Percentiles rank a stretch among this genome's conserved stretches.
These are phyloP conservation scores for Hippasteria phrygiana DNA, from an alignment of 53 echinoderm and acorn worm genomes.

Conservation along the genomic window DNA sequence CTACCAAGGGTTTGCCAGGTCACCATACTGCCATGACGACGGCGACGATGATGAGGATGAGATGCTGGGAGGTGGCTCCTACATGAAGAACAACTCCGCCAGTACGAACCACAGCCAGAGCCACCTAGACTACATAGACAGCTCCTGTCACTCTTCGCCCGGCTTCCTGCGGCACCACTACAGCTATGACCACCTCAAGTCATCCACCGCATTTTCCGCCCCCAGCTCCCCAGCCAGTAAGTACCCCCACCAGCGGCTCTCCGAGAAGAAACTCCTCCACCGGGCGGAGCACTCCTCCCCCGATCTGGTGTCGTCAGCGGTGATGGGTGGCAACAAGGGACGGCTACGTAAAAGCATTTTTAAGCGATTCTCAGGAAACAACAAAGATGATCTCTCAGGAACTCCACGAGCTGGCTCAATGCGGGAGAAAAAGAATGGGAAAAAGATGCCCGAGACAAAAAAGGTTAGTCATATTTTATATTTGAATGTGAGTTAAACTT, in stretches of 20 bases:
- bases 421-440: constrained; percentile 46
- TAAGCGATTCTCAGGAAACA: constrained; percentile 82
- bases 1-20: constrained; percentile 21
- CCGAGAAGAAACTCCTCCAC: constrained; percentile 38
- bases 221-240: constrained; percentile 37
- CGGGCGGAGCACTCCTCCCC: constrained; percentile 59
- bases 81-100: background rate
- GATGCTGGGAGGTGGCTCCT: background rate
- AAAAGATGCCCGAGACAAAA: constrained; percentile 26
- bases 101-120: constrained; percentile 24
- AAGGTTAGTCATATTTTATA: constrained; percentile 34
- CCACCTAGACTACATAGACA: background rate
- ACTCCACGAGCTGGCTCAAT: constrained; percentile 38
- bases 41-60: constrained; percentile 4
- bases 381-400: constrained; percentile 60
- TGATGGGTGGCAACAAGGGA: constrained; percentile 4
- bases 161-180: constrained; percentile 49
- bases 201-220: constrained; percentile 43
- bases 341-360: constrained; percentile 78
- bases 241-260: constrained; percentile 43
- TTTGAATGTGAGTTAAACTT: too few species aligned
- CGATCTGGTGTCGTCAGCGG: constrained; percentile 51
- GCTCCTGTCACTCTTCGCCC: constrained; percentile 49
- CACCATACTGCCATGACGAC: constrained; percentile 9
- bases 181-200: constrained; percentile 61